These are phyloP conservation scores for Agrilus planipennis DNA, from an alignment of 1,140 invertebrate species.

Conservation along the genomic window DNA sequence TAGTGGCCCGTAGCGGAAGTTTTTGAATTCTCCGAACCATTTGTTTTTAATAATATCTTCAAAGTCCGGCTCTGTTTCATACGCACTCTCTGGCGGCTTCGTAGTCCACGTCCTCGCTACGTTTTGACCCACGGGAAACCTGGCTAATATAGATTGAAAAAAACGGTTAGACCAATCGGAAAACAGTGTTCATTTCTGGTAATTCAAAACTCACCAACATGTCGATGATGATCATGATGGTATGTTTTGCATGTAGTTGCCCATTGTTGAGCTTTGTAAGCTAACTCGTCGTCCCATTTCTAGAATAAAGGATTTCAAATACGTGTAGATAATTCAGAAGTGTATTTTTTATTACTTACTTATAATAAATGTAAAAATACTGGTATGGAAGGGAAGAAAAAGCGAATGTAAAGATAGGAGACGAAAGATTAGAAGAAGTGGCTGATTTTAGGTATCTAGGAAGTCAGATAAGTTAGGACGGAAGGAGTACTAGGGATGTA, in stretches of 20 bases:
- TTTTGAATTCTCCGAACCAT: constrained; percentile 71
- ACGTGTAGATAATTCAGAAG: too few species aligned
- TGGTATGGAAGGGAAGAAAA: too few species aligned
- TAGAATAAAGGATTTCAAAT: too few species aligned
- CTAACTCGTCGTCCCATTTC: constrained; percentile 81
- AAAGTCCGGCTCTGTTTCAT: constrained; percentile 56
- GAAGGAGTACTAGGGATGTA: too few species aligned
- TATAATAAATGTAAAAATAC: too few species aligned
- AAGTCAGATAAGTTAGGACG: too few species aligned
- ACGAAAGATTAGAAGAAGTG: too few species aligned
- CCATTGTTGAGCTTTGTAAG: constrained; percentile 68
- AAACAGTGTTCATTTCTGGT: constrained; percentile 1
- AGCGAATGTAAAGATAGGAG: too few species aligned
- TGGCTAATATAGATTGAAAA: constrained; percentile 35
- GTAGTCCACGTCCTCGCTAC: constrained; percentile 69
- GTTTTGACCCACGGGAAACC: constrained; percentile 74
- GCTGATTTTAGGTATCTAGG: too few species aligned
- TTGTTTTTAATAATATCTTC: constrained; percentile 50
- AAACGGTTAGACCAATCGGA: neutral
- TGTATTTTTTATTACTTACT: too few species aligned
- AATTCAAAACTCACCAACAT: constrained; percentile 45
- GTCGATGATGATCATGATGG: constrained; percentile 53
- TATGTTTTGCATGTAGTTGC: constrained; percentile 60
- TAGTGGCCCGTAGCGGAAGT: constrained; percentile 51
- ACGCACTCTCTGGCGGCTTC: constrained; percentile 41